Evolutionary conservation across 2,888 invertebrate species (phyloP), one percentile per base, ranked within the genome.

Genomic region (Melanchra persicariae): DNA sequence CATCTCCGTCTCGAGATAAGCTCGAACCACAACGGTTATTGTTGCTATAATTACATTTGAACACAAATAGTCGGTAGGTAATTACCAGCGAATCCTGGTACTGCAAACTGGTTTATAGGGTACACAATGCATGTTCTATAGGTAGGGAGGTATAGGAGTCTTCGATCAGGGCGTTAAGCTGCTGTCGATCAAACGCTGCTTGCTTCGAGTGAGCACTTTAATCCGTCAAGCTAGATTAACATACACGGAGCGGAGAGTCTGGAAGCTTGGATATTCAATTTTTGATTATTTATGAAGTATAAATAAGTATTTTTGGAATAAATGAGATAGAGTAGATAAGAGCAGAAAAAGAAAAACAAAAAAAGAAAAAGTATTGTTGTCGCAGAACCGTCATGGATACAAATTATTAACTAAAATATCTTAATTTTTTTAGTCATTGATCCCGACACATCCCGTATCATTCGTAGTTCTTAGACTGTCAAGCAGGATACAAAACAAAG

Each of bases 201-300:
- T 49, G 49, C 40, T 17, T 30, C 65, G 8, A 26, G 19, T 17
- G 66, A 66, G 66, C 30, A 10, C 40, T 67, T 67, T 19, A 67
- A 66, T 51, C 26, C 15, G 37, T 64, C 24, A 37, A 15, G 34
- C n/a, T 10, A 26, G 24, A 66, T 67, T 30, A 51, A 17, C 2
- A 22, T 30, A 15, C 8, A 40, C 26, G 19, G 12, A 51, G 19
- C 37, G 34, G 2, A 8, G 15, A 34, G 9, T 24, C 24, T 8
- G 1, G 24, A 45, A 37, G 47, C 26, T 30, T 26, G 17, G 9
- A 15, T 19, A 26, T 49, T 17, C 17, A 37, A 37, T 49, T 40
- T 64, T 40, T 15, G 26, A 26, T 12, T 34, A 55, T 30, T 55
- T 37, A 40, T 1, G 15, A 15, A 40, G 6, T 17, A 5, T 15